Conservation (phyloP, 1,140 invertebrate species). For the Calliopsis andreniformis region DNA sequence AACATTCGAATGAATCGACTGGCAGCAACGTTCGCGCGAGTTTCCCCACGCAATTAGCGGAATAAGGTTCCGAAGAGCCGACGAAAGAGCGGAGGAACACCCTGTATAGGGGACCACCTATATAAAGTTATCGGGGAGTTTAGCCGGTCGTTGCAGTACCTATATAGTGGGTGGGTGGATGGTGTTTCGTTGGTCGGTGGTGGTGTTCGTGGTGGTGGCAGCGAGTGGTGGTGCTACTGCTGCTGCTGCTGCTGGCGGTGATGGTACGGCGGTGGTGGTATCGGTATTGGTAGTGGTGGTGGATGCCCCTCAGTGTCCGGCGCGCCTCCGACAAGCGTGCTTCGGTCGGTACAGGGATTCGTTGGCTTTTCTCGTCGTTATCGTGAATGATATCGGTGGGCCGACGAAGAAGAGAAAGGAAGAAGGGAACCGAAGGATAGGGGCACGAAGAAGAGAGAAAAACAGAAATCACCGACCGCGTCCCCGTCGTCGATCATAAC, state of each 20-base stretch:
- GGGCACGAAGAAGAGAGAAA: not conserved
- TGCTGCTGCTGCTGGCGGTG: conserved; percentile 43
- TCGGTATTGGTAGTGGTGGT: conserved; percentile 69
- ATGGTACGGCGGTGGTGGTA: conserved; percentile 57
- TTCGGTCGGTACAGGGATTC: conserved; percentile 70
- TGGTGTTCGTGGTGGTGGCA: conserved; percentile 58
- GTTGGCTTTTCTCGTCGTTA: conserved; percentile 52
- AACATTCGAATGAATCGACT: too few relatives aligned
- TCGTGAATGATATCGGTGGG: conserved; percentile 57
- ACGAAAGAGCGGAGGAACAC: not conserved
- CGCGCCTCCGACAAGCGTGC: conserved; percentile 81
- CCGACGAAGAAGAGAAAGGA: not conserved
- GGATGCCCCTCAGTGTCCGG: conserved; percentile 81
- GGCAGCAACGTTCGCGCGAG: too few relatives aligned
- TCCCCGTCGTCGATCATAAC: too few relatives aligned
- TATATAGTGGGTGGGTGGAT: conserved; percentile 75
- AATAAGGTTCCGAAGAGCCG: too few relatives aligned
- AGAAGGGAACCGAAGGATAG: not conserved
- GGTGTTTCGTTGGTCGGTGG: conserved; percentile 65
- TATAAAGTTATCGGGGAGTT: conserved; percentile 70
- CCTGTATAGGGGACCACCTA: conserved; percentile 60
- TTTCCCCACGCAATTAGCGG: too few relatives aligned
- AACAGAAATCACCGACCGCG: not conserved
- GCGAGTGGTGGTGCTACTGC: conserved; percentile 36
- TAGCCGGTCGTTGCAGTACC: conserved; percentile 71